Evolutionary conservation across 1,140 invertebrate species (phyloP), one percentile per base, ranked within the genome.

Genomic region (Schlechtendalia chinensis): DNA sequence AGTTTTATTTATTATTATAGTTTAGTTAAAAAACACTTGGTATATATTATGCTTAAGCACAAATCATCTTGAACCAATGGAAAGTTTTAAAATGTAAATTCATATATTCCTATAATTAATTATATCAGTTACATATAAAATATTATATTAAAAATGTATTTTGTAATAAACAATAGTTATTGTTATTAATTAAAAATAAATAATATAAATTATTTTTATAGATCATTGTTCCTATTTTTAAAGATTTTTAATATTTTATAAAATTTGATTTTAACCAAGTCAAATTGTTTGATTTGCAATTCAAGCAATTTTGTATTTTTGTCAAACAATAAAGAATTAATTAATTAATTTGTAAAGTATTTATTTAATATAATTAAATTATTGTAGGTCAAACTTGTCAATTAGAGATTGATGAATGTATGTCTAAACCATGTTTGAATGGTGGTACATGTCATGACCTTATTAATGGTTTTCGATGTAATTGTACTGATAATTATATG

Each of bases 381-480:
- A 97, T 94, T 84, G 94, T 93, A 14, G 95, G 96, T 0, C 93
- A 91, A 0, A 93, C 96, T 83, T 97, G 96, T 86, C 94, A 96
- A 86, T 91, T 94, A 53, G 94, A 96, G 85, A 94, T 95, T 67
- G 93, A 97, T 85, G 95, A 97, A 85, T 98, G 96, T 86, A 90
- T 91, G 17, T 90, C 93, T 75, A 93, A 91, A 84, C 95, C 95
- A 0, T 98, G 96, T 84, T 84, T 94, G 54, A 97, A 97, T 85
- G 91, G 91, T 19, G 94, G 95, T 0, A 89, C 91, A 32, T 98
- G 96, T 86, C 92, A 93, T 77, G 94, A 97, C 86, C 86, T 92
- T 56, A 90, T 96, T 63, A 95, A 96, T 84, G 91, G 93, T 32
- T 83, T 91, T 86, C 90, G 91, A 58, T 97, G 95, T 87, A 91